phyloP scores from a whole-genome alignment of 2,113 vertebrate genomes.

The Oreocharis arfaki region DNA sequence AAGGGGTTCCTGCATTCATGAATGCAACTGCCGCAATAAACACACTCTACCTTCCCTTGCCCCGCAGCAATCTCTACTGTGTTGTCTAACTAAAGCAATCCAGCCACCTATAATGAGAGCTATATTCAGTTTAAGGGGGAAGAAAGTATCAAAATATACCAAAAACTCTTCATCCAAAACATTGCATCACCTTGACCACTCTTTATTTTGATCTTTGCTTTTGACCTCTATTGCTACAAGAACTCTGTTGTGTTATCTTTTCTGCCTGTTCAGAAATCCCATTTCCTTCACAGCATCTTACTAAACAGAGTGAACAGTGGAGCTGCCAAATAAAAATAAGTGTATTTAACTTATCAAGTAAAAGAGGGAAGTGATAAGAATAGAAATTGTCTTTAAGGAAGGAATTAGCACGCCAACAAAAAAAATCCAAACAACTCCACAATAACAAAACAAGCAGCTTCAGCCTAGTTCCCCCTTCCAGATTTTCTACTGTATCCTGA shows the following conservation, averaged over 20 bases:
- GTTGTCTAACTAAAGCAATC: neutral
- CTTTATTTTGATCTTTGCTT: neutral
- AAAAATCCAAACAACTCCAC: neutral
- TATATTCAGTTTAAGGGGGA: neutral
- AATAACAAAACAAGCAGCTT: neutral
- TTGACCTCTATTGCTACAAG: neutral
- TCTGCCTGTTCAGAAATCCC: neutral
- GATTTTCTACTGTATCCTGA: neutral
- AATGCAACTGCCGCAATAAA: neutral
- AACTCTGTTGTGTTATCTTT: neutral
- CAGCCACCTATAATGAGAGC: neutral
- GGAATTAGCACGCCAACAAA: neutral
- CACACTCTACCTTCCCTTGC: neutral
- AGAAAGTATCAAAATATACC: neutral
- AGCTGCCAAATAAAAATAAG: neutral
- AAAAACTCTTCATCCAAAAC: neutral
- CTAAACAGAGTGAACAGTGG: neutral
- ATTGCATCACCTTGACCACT: neutral
- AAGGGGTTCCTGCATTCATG: neutral
- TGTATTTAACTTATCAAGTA: neutral
- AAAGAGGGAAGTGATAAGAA: neutral
- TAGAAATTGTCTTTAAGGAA: neutral
- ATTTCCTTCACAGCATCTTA: neutral
- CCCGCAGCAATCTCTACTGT: accelerated
- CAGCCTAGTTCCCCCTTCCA: neutral